Evolutionary conservation across 2,113 vertebrate genomes (phyloP).

Genomic region (Sinocyclocheilus rhinocerous): DNA sequence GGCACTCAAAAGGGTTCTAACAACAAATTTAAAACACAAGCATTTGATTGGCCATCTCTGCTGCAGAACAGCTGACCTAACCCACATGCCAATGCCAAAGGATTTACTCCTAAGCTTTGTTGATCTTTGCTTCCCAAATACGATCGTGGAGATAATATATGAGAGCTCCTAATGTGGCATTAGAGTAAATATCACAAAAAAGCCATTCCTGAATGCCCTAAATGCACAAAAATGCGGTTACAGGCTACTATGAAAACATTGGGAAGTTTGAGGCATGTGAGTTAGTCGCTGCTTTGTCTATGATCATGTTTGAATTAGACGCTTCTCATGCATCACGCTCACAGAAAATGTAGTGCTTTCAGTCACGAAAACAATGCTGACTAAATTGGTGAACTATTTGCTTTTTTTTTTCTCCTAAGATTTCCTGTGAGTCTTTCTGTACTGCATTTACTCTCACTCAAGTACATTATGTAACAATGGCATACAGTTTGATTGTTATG

Average conservation of each 20-base stretch:
- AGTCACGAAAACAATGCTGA: slow-evolving; percentile 61
- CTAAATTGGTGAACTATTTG: background rate
- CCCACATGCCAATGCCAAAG: background rate
- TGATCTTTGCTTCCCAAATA: slow-evolving; percentile 7
- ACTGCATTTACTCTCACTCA: background rate
- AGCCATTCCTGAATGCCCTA: slow-evolving; percentile 17
- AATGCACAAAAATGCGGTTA: slow-evolving; percentile 38
- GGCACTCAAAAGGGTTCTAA: slow-evolving; percentile 23
- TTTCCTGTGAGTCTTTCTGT: background rate
- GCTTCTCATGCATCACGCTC: slow-evolving; percentile 64
- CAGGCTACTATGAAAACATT: slow-evolving; percentile 42
- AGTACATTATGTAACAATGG: background rate
- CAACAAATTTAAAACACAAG: slow-evolving; percentile 53
- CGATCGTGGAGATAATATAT: slow-evolving; percentile 4
- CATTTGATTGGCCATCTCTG: background rate
- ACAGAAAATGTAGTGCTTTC: slow-evolving; percentile 64
- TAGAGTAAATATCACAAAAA: slow-evolving; percentile 23
- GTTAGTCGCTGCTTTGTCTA: slow-evolving; percentile 45
- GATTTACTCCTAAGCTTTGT: background rate
- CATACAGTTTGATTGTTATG: background rate
- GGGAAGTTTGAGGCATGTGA: slow-evolving; percentile 61
- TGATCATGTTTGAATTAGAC: slow-evolving; percentile 64
- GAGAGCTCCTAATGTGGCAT: slow-evolving; percentile 19
- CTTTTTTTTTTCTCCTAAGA: no score
- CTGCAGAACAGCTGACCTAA: slow-evolving; percentile 29